phyloP scores from a whole-genome alignment of 1,140 invertebrate genomes.

The Halesus radiatus region DNA sequence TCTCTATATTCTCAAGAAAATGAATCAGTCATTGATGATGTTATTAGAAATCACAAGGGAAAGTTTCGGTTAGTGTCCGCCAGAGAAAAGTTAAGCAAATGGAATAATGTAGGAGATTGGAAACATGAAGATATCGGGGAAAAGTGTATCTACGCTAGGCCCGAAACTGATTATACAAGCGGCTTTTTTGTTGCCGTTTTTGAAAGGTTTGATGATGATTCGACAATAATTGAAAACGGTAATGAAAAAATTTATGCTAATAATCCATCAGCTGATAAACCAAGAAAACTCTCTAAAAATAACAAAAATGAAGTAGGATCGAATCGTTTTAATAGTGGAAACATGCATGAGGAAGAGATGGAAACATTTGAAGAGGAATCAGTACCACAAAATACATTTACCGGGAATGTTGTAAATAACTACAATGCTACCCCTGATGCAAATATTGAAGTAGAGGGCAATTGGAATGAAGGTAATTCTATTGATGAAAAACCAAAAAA shows the following conservation, averaged over 20 bases:
- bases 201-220: constrained; percentile 69
- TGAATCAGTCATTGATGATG: constrained; percentile 86
- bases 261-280: no score
- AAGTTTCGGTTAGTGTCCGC: constrained; percentile 76
- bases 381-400: no score
- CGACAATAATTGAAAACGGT: neutral
- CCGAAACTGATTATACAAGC: constrained; percentile 85
- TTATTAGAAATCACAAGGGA: constrained; percentile 69
- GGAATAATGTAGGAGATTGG: constrained; percentile 77
- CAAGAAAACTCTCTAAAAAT: neutral
- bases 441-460: no score
- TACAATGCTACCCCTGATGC: neutral
- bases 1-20: constrained; percentile 93
- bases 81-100: constrained; percentile 73
- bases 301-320: neutral
- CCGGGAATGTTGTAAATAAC: neutral
- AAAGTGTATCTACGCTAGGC: constrained; percentile 83
- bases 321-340: neutral
- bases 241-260: no score
- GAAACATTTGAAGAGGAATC: neutral
- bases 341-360: neutral
- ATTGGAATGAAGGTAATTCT: no score
- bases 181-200: constrained; percentile 96
- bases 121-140: constrained; percentile 76
- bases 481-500: no score